These are phyloP conservation scores for Dysmachus trigonus DNA, from an alignment of 2,888 invertebrate species.

Conservation along the genomic window DNA sequence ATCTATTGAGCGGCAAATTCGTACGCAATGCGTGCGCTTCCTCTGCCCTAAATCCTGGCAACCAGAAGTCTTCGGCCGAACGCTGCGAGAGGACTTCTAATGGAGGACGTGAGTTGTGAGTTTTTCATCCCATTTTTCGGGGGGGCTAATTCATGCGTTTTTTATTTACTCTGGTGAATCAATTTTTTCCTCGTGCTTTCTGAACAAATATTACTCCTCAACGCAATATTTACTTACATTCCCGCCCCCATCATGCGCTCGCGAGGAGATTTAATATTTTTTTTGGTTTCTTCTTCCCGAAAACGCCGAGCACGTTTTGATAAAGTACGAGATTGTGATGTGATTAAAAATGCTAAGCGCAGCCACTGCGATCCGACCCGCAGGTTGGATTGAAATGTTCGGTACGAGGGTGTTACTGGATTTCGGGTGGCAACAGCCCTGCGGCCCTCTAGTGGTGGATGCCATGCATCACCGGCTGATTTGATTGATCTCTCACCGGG, in stretches of 20 bases:
- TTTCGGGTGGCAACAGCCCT: neutral
- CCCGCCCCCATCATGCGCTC: neutral
- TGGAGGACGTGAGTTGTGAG: neutral
- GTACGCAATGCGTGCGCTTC: neutral
- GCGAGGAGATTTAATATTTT: neutral
- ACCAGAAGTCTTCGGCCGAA: too few species aligned
- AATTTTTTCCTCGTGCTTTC: neutral
- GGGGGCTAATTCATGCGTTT: neutral
- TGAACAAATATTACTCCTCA: neutral
- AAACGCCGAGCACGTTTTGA: neutral
- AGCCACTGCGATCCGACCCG: neutral
- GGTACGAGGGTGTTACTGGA: neutral
- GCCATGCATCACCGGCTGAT: neutral
- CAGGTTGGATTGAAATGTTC: neutral
- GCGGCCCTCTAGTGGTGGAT: neutral
- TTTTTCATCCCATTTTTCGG: neutral
- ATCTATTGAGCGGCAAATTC: conserved; percentile 32
- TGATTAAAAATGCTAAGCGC: neutral
- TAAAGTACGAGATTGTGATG: neutral
- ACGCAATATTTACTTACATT: neutral
- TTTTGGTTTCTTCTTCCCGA: too few species aligned
- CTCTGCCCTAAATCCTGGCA: neutral
- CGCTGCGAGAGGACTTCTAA: neutral
- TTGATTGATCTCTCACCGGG: neutral
- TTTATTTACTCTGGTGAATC: neutral